Evolutionary conservation across 2,797 vertebrate genomes (phyloP).

Genomic region (Taeniopygia guttata): DNA sequence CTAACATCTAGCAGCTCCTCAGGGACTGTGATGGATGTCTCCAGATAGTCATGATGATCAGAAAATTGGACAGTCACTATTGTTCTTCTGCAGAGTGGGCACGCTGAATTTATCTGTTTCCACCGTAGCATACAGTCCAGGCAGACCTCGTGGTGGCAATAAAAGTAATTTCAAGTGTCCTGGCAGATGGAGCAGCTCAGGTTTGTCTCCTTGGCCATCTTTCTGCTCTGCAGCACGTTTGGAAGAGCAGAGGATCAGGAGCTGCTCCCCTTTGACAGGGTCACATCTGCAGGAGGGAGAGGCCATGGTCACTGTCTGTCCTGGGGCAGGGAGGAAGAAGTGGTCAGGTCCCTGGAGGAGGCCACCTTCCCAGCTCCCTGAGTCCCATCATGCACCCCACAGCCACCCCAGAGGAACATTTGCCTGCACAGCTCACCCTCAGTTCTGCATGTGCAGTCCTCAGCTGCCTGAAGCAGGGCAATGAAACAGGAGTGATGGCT

Average conservation of each 20-base stretch:
- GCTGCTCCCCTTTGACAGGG: background rate
- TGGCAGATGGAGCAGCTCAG: background rate
- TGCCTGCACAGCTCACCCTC: background rate
- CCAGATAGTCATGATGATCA: background rate
- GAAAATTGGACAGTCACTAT: background rate
- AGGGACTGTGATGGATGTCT: background rate
- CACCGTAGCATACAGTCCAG: background rate
- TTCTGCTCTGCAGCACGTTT: background rate
- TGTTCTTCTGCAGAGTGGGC: background rate
- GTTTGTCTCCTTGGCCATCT: fast-evolving
- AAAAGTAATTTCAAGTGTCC: background rate
- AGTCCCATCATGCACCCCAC: background rate
- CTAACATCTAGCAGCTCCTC: background rate
- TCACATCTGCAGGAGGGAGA: background rate
- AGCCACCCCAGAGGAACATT: fast-evolving
- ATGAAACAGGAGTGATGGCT: background rate
- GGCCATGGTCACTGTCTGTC: background rate
- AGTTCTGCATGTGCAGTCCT: background rate
- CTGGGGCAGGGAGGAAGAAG: background rate
- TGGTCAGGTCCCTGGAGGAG: background rate
- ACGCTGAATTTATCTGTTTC: background rate
- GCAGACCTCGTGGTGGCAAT: background rate
- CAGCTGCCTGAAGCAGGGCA: background rate
- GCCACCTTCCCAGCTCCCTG: no score
- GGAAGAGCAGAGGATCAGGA: background rate